Evolutionary conservation across 2,797 vertebrate genomes (phyloP).

Genomic region (Pteronotus mesoamericanus): DNA sequence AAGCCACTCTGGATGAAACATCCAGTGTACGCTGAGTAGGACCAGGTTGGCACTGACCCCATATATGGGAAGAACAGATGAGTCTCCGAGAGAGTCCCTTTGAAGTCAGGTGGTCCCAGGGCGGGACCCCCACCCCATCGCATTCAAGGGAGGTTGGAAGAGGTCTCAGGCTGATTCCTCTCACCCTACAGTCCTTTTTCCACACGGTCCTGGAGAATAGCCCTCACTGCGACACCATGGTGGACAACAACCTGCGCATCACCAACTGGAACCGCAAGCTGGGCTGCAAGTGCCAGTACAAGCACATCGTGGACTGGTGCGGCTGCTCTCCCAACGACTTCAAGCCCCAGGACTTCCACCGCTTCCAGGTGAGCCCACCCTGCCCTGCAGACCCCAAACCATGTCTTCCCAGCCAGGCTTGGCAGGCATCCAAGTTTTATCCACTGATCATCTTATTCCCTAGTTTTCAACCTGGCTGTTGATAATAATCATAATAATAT

Average conservation of each 20-base stretch:
- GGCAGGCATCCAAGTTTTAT: not conserved
- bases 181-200: slow-evolving; percentile 96
- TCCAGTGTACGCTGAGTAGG: not conserved
- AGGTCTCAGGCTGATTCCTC: not conserved
- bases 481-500: fast-evolving
- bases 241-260: slow-evolving; percentile 98
- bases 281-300: slow-evolving; percentile 99
- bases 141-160: not conserved
- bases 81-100: not conserved
- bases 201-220: slow-evolving; percentile 98
- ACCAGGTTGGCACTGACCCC: not conserved
- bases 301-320: slow-evolving; percentile 99
- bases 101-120: not conserved
- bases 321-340: slow-evolving; percentile 99
- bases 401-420: not conserved
- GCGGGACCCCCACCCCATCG: not conserved
- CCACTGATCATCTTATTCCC: fast-evolving
- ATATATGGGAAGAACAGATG: not conserved
- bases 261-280: slow-evolving; percentile 99
- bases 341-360: slow-evolving; percentile 92
- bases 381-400: fast-evolving
- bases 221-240: slow-evolving; percentile 91
- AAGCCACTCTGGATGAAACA: not conserved
- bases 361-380: slow-evolving; percentile 88
- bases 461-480: fast-evolving